Percentiles rank a stretch among this genome's conserved stretches.
These are phyloP conservation scores for Pluvianellus socialis DNA, from an alignment of 2,113 vertebrate species.

Conservation along the genomic window DNA sequence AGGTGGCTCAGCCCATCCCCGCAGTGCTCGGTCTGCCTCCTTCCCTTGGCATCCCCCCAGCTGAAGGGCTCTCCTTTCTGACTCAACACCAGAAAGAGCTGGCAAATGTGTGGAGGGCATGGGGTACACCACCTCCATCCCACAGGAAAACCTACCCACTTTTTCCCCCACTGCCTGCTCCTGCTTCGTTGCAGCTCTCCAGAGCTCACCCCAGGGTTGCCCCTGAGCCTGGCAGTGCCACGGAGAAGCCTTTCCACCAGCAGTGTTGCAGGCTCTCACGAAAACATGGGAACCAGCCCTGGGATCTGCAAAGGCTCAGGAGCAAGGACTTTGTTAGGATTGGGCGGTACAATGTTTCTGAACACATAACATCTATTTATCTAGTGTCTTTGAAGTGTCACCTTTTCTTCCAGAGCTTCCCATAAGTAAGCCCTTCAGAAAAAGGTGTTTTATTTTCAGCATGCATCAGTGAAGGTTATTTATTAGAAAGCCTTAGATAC, in stretches of 20 bases:
- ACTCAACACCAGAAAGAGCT: not conserved
- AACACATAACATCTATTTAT: not conserved
- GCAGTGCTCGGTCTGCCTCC: not conserved
- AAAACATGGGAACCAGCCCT: not conserved
- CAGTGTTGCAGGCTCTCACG: not conserved
- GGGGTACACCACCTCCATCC: not conserved
- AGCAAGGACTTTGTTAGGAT: not conserved
- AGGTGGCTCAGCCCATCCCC: not conserved
- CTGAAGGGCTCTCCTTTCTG: not conserved
- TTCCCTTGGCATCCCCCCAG: not conserved
- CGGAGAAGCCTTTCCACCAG: not conserved
- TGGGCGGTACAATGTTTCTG: fast-evolving
- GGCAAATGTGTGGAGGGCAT: not conserved
- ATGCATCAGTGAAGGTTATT: not conserved
- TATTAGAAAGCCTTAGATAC: not conserved
- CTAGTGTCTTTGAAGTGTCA: not conserved
- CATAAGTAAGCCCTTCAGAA: not conserved
- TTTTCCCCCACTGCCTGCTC: not conserved
- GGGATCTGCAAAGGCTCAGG: not conserved
- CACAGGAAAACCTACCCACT: fast-evolving
- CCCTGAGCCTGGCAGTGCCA: not conserved
- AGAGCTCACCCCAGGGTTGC: not conserved
- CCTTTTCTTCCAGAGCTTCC: not conserved
- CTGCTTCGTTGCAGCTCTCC: not conserved
- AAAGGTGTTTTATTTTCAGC: not conserved